Evolutionary conservation across 2,797 vertebrate species (phyloP).

Genomic region (Crenuchus spilurus): DNA sequence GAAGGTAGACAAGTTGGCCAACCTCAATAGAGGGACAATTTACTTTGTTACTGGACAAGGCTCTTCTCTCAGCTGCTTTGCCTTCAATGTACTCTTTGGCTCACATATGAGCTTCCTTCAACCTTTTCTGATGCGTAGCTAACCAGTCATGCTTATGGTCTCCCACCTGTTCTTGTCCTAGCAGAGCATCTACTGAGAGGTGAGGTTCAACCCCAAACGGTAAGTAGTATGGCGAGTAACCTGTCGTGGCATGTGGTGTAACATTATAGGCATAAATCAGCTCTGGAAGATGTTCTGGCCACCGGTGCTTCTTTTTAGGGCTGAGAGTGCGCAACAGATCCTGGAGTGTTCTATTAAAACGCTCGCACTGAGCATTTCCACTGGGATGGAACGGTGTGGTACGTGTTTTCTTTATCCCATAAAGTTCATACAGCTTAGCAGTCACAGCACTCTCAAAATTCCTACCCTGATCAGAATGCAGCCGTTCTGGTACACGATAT

Average conservation of each 20-base stretch:
- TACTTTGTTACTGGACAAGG: background rate
- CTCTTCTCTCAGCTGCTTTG: background rate
- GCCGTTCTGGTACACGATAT: background rate
- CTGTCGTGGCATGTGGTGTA: background rate
- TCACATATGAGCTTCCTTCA: background rate
- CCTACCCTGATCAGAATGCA: background rate
- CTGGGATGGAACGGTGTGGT: background rate
- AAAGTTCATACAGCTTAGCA: background rate
- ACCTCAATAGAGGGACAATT: background rate
- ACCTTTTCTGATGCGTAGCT: background rate
- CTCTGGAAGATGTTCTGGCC: background rate
- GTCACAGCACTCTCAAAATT: background rate
- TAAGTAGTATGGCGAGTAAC: background rate
- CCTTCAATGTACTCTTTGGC: background rate
- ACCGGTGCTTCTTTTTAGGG: background rate
- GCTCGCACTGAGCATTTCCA: background rate
- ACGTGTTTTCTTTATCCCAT: background rate
- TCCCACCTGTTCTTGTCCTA: background rate
- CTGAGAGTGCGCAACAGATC: background rate
- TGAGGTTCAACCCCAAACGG: background rate
- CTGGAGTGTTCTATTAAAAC: background rate
- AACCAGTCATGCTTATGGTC: background rate
- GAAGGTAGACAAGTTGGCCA: background rate
- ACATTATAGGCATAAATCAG: background rate
- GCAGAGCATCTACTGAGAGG: background rate